Conservation (phyloP, 2,888 invertebrate species). For the Psylliodes chrysocephalus region DNA sequence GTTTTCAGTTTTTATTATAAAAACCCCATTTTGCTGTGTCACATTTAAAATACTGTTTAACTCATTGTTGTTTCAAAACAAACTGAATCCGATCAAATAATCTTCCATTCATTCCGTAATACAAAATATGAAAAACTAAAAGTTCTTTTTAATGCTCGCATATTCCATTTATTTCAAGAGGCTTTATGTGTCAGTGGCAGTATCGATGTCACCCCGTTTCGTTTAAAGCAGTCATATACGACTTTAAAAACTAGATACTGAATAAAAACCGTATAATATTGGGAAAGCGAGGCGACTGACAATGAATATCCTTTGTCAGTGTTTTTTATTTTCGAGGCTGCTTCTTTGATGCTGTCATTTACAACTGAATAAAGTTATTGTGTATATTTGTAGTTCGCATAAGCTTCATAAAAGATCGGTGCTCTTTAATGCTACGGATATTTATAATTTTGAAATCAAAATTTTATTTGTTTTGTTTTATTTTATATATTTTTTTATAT, state of each 20-base stretch:
- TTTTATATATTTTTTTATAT: no score
- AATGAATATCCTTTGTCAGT: neutral
- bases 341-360: conserved; percentile 1
- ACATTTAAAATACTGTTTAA: no score
- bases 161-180: neutral
- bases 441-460: no score
- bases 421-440: no score
- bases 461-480: no score
- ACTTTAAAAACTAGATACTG: conserved; percentile 1
- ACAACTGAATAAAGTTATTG: conserved; percentile 1
- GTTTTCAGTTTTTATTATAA: no score
- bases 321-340: neutral
- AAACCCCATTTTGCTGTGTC: no score
- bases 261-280: conserved; percentile 8
- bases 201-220: neutral
- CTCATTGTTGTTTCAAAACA: no score
- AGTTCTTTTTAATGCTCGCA: neutral
- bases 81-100: no score
- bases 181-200: conserved; percentile 5
- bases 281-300: neutral
- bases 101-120: neutral
- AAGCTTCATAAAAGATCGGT: no score
- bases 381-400: neutral
- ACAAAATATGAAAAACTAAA: neutral
- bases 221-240: conserved; percentile 2